phyloP scores from a whole-genome alignment of 2,888 invertebrate genomes.

The Cerastis leucographa region DNA sequence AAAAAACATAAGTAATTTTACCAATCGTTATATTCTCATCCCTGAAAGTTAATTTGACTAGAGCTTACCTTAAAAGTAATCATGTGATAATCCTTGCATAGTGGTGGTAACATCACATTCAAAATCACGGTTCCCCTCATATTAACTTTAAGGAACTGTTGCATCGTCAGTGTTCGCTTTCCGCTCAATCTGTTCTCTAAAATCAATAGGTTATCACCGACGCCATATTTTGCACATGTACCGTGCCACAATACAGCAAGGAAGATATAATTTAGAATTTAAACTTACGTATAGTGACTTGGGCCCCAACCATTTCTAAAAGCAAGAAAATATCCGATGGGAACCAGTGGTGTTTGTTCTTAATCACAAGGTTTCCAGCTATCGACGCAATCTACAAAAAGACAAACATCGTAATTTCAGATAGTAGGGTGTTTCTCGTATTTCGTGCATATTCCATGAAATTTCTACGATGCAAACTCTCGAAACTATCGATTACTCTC shows the following conservation, averaged over 20 bases:
- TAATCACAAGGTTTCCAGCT: slow-evolving; percentile 93
- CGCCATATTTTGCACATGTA: background rate
- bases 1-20: background rate
- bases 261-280: background rate
- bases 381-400: slow-evolving; percentile 91
- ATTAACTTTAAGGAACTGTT: slow-evolving; percentile 81
- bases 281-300: slow-evolving; percentile 77
- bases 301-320: slow-evolving; percentile 80
- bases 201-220: background rate
- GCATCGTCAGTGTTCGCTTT: slow-evolving; percentile 74
- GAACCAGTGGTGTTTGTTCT: slow-evolving; percentile 92
- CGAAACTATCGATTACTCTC: too few relatives aligned
- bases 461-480: too few relatives aligned
- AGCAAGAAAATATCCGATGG: slow-evolving; percentile 93
- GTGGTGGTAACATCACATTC: slow-evolving; percentile 89
- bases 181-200: slow-evolving; percentile 33
- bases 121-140: slow-evolving; percentile 88
- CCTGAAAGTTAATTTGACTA: background rate
- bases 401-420: background rate
- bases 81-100: slow-evolving; percentile 85
- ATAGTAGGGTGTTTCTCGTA: too few relatives aligned
- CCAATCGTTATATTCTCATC: background rate
- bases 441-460: too few relatives aligned
- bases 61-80: slow-evolving; percentile 91
- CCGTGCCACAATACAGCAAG: background rate